phyloP scores from a whole-genome alignment of 1,140 invertebrate species.

The Danaus plexippus region DNA sequence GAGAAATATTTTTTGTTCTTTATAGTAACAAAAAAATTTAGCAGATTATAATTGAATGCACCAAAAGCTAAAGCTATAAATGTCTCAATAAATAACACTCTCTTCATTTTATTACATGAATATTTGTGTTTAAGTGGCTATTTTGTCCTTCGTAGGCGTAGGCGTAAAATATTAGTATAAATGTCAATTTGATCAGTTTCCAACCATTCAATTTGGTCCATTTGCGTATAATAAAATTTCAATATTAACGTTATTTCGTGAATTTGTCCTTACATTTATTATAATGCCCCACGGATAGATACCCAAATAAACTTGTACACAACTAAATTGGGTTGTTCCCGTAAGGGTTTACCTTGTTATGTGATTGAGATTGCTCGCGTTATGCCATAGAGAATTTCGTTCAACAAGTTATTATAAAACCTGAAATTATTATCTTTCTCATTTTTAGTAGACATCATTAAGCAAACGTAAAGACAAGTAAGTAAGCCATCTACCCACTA shows the following conservation, averaged over 20 bases:
- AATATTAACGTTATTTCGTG: slow-evolving; percentile 45
- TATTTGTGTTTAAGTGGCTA: slow-evolving; percentile 6
- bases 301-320: slow-evolving; percentile 63
- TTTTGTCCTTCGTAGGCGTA: background rate
- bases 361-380: slow-evolving; percentile 51
- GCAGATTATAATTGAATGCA: slow-evolving; percentile 1
- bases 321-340: slow-evolving; percentile 63
- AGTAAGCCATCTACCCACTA: too few species aligned
- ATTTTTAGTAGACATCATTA: background rate
- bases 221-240: slow-evolving; percentile 39
- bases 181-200: slow-evolving; percentile 28
- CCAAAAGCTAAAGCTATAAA: slow-evolving; percentile 5
- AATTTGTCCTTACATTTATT: slow-evolving; percentile 59
- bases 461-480: background rate
- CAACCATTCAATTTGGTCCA: too few species aligned
- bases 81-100: background rate
- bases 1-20: background rate
- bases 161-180: slow-evolving; percentile 12
- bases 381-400: slow-evolving; percentile 33
- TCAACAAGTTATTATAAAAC: slow-evolving; percentile 40
- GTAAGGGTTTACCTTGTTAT: slow-evolving; percentile 52
- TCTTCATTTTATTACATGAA: background rate
- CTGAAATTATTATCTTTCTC: slow-evolving; percentile 12
- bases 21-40: background rate
- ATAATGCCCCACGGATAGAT: slow-evolving; percentile 54